Conservation (phyloP, 2,888 invertebrate species). For the Lamellibrachia columna region DNA sequence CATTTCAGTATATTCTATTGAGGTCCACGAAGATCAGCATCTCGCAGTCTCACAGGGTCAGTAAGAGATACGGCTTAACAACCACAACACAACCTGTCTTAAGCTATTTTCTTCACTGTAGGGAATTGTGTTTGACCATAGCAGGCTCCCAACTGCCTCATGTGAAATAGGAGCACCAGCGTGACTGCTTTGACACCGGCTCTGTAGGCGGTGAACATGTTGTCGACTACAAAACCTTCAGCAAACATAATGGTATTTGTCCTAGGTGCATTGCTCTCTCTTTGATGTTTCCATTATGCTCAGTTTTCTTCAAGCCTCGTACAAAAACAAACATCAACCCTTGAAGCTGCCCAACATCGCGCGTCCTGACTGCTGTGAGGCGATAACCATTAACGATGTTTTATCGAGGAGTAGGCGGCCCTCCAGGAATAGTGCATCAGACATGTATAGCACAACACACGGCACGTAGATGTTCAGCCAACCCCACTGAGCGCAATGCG, state of each 20-base stretch:
- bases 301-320: not conserved
- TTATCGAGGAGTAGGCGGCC: not conserved
- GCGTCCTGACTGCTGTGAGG: not conserved
- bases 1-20: not conserved
- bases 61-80: not conserved
- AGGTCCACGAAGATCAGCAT: not conserved
- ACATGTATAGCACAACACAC: not conserved
- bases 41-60: not conserved
- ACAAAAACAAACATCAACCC: not conserved
- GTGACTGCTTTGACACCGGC: too few relatives aligned
- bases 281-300: too few relatives aligned
- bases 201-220: too few relatives aligned
- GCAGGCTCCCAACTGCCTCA: too few relatives aligned
- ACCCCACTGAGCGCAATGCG: not conserved
- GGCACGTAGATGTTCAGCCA: not conserved
- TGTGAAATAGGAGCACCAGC: too few relatives aligned
- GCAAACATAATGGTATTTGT: too few relatives aligned
- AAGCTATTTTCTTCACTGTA: too few relatives aligned
- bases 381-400: not conserved
- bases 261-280: too few relatives aligned
- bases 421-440: not conserved
- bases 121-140: too few relatives aligned
- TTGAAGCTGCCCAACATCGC: not conserved
- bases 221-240: too few relatives aligned
- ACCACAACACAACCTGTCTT: too few relatives aligned